Base-by-base conservation (phyloP, 2,888 invertebrate genomes). In the Amblyteles armatorius region DNA sequence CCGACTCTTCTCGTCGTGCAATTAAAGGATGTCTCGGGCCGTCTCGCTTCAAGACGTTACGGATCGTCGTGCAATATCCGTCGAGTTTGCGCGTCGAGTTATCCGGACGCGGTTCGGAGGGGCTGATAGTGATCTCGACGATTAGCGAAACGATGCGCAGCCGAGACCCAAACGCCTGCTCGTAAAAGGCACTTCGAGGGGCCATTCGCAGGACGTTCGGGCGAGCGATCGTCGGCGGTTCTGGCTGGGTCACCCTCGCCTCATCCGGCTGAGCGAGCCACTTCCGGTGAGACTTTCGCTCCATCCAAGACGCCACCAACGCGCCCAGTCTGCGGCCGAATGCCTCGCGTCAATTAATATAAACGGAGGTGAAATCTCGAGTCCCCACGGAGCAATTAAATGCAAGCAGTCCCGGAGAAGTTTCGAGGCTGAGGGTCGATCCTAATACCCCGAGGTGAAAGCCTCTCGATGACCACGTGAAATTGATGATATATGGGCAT, bases 321-420 rank as follows among this genome's bases (percentile, higher is more conserved):
- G 48, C 33, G 60, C 52, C 36, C 60, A 22, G 68, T 60, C 60
- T 44, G 77, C 63, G 44, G 60, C 77, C 72, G 76, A 84, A 81
- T 80, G 67, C 19, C 74, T 29, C 63, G 16, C 29, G 74, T 44
- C 79, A 84, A 84, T 84, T 86, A 84, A 80, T 80, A 84, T 83
- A 65, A 84, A 86, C 80, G 78, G 67, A 65, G 67, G 69, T 74
- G 67, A 84, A 77, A 65, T 72, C 55, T 57, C 55, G 67, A 50
- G 57, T 77, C 72, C 26, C 44, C 44, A 4, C 19, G 36, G 79
- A 50, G 79, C 80, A 73, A 80, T 84, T 83, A 84, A 84, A 78
- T 65, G 60, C 77, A 76, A 72, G 67, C 57, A n/a, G 52, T 40
- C 36, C 16, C 36, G 57, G 67, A 44, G 71, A 52, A 40, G 26